Base-by-base conservation (phyloP, 2,888 invertebrate species). In the Shargacucullia verbasci region DNA sequence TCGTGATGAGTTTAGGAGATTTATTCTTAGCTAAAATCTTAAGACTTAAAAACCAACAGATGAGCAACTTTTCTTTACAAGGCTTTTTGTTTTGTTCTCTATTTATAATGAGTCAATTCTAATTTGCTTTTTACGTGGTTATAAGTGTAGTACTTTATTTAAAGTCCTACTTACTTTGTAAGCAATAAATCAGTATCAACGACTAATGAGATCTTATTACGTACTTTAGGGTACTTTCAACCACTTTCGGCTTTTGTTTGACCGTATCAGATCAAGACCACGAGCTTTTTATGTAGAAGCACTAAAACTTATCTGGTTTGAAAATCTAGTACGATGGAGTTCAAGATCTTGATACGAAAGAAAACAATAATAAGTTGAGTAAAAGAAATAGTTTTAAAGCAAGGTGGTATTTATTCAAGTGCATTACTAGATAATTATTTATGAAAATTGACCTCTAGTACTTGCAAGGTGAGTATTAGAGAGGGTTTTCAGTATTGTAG, bases 201-300 rank as follows among this genome's bases (percentile, higher is more conserved):
- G 34, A 14, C 50, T 71, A 66, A 66, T 65, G 48, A 70, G 67
- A 52, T 53, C 47, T 71, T 71, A 66, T 71, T 66, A 52, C 39
- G 52, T 41, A 41, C 71, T 48, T 65, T 9, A 44, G 48, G 50
- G 59, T 48, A 44, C 58, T 57, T 66, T 64, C 45, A 70, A 65
- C 50, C 47, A 66, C 47, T 66, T 56, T 38, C 33, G 15, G 57
- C 65, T 65, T 66, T 66, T 66, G 58, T 70, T 70, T 48, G 35
- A n/a, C 50, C 47, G 13, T 71, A 66, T 66, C 66, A 60, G 62
- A 68, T 67, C 72, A 31, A 72, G 72, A 72, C 60, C 43, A 65
- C 39, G 37, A 50, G 45, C 33, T 38, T 69, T 73, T 72, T 72
- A 72, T 58, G 55, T 62, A 40, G 41, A 49, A 58, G 70, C 29